Evolutionary conservation across 2,797 vertebrate species (phyloP), one percentile per base, ranked within the genome.

Genomic region (Centroberyx gerrardi): DNA sequence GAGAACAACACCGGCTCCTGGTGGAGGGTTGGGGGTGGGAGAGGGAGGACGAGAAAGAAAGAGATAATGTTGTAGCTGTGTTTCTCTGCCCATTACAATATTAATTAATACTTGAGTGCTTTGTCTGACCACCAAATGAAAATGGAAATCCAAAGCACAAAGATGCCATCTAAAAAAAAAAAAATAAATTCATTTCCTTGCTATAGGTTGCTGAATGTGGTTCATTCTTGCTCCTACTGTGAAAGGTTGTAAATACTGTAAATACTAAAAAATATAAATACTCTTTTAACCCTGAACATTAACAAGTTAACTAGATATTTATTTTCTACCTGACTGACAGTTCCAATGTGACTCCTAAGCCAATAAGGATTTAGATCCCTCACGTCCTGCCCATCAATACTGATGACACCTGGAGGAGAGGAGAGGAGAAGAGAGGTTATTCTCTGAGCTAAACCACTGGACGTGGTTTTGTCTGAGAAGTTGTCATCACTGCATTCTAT

Each of bases 1-100:
- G 98, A 99, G 82, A 99, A 99, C 64, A 99, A 91, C 78, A 99
- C 92, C 0, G 98, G 98, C 90, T 99, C 98, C 98, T 99, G 74
- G 36, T 33, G 66, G 22, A 77, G 6, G 77, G 38, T 12, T 0
- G 22, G 2, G 54, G 38, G 8, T 15, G 6, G 5, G 60, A 67
- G 8, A 5, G 38, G 15, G 5, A 49, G 31, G 31, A 9, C 8
- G 8, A 63, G 12, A 33, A 14, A 31, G 17, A 18, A 8, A 31
- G 15, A 31, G 14, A 33, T 1, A 1, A 60, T 22, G 14, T 56
- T 56, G 10, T 14, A 18, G 15, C 13, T 7, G 17, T n/a, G 6
- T 51, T 8, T 18, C 17, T 51, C 48, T 49, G n/a, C 17, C 12
- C 14, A 14, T 51, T 51, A 8, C 18, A 51, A 18, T 5, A 18